Evolutionary conservation across 1,140 invertebrate genomes (phyloP).

Genomic region (Cardiocondyla obscurior): DNA sequence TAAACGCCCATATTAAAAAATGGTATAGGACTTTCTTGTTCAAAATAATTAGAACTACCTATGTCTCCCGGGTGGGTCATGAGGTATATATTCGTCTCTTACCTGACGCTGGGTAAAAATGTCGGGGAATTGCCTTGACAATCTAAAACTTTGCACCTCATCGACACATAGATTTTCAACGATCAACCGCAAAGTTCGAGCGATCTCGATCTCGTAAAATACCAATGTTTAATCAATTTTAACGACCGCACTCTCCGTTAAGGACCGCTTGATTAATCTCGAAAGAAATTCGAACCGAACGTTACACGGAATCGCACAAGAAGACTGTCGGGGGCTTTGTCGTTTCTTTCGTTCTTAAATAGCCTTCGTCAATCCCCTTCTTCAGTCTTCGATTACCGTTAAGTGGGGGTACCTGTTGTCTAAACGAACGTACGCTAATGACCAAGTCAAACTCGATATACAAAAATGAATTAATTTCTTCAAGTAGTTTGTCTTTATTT

Average conservation of each 20-base stretch:
- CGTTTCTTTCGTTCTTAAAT: conserved; percentile 69
- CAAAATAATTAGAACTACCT: too few species aligned
- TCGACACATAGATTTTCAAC: conserved; percentile 79
- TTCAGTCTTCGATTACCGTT: conserved; percentile 38
- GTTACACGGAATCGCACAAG: neutral
- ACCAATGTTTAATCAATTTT: neutral
- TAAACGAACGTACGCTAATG: too few species aligned
- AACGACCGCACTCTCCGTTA: neutral
- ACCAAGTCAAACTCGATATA: too few species aligned
- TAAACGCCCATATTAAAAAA: too few species aligned
- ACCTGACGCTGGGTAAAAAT: conserved; percentile 81
- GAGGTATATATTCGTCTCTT: conserved; percentile 57
- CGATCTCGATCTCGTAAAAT: neutral
- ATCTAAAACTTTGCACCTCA: conserved; percentile 82
- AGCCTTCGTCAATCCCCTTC: conserved; percentile 62
- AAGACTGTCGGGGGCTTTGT: conserved; percentile 67
- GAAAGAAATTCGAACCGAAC: conserved; percentile 28
- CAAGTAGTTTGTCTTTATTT: too few species aligned
- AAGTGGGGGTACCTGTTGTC: conserved; percentile 60
- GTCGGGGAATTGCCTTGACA: conserved; percentile 82
- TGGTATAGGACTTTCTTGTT: too few species aligned
- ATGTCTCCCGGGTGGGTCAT: too few species aligned
- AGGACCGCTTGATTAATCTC: neutral
- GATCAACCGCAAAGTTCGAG: conserved; percentile 14
- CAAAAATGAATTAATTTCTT: too few species aligned